Evolutionary conservation across 2,888 invertebrate genomes (phyloP), one percentile per base, ranked within the genome.

Genomic region (Seira sanloemensis): DNA sequence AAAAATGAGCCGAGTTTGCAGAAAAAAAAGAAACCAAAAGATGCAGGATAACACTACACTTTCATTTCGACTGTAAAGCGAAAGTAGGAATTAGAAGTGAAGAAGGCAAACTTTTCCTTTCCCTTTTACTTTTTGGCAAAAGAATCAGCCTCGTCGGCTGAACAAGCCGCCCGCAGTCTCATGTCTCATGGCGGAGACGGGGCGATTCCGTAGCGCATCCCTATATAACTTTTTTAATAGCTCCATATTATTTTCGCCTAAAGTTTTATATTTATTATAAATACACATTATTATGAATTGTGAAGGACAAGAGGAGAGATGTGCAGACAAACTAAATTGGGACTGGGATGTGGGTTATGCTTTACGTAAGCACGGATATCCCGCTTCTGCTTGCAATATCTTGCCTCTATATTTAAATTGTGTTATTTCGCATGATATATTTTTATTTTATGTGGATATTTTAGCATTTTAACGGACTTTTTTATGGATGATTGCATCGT

Each of bases 401-500:
- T 68, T 71, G 68, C 46, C 12, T 37, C 37, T 12, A 4, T 37
- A 37, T 37, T 37, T 37, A 37, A 37, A 37, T 37, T 37, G 37
- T 69, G 69, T 37, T 37, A 37, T 71, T 62, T 73, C 54, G 58
- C 23, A 69, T 62, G 66, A 71, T 76, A 76, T 71, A 71, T 69
- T 25, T n/a, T 76, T 69, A 75, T 81, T 81, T 76, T 76, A 76
- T 81, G 71, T 81, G 81, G 81, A 81, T 81, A 81, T 81, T 81
- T 81, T 76, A 69, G 69, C 81, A 81, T 81, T 81, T 81, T 76
- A 76, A 76, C 62, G 46, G 69, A 24, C 76, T 76, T 81, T n/a
- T 81, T 81, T 81, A 76, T 81, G 81, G 81, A 76, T 81, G 80
- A 81, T 81, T 81, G 75, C 81, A 71, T 69, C 76, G 67, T 80